A percentile compares a stretch with the other conserved stretches of the same genome.
Evolutionary conservation across 2,888 invertebrate genomes (phyloP).

Genomic region (Achlya flavicornis): DNA sequence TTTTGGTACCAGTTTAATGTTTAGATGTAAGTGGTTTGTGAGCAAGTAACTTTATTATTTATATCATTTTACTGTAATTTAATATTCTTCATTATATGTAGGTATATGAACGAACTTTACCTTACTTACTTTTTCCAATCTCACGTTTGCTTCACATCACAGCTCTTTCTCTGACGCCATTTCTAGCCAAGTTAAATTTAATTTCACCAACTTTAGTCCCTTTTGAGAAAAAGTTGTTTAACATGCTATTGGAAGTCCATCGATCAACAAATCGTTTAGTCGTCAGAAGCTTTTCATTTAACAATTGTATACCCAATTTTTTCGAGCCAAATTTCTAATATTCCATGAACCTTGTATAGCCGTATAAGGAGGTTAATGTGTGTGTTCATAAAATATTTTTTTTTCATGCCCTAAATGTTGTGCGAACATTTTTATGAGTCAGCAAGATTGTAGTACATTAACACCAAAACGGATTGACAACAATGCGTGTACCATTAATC

Average conservation of each 20-base stretch:
- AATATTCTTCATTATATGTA: too few relatives aligned
- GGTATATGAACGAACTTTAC: too few relatives aligned
- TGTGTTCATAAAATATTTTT: background rate
- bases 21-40: background rate
- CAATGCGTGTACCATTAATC: constrained; percentile 49
- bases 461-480: constrained; percentile 39
- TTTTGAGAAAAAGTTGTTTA: background rate
- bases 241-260: background rate
- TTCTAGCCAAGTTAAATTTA: background rate
- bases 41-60: background rate
- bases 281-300: background rate
- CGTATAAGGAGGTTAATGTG: background rate
- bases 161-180: background rate
- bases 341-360: background rate
- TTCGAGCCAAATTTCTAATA: background rate
- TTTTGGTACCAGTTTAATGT: too few relatives aligned
- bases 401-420: background rate
- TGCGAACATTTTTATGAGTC: constrained; percentile 10
- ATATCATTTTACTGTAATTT: too few relatives aligned
- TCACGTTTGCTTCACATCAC: too few relatives aligned
- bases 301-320: background rate
- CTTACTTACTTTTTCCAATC: too few relatives aligned
- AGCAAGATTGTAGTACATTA: constrained; percentile 20
- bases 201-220: background rate
- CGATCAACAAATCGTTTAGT: background rate